Base-by-base conservation (phyloP, 2,797 vertebrate genomes). In the Diplodus sargus region DNA sequence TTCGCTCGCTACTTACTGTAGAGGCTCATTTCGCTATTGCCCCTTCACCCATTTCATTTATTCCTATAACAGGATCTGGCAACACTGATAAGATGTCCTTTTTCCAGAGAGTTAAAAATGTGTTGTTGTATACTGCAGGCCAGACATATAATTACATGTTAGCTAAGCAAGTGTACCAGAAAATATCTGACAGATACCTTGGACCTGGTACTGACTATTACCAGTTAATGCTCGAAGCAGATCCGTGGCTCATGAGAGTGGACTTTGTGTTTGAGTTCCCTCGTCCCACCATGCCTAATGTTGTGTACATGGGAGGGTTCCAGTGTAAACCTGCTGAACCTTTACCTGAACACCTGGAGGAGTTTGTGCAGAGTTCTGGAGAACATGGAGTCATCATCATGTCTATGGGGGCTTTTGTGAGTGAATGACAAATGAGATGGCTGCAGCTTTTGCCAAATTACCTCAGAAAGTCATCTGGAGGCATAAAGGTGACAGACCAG, bases 221-320 rank as follows among this genome's bases (percentile, higher is more conserved):
- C 0, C 34, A 76, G 42, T 47, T 92, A 13, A n/a, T 83, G 28
- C 78, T 83, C 43, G 77, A 76, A 2, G 94, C 94, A 4, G 93
- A 95, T 42, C 78, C 95, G n/a, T 94, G 94, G 91, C 90, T 95
- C 2, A 95, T 95, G 92, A 90, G 90, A 74, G 91, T 89, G 4
- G 93, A 95, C 77, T 95, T 94, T 83, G 91, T 94, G 5, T 93
- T 95, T 45, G 94, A 95, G 65, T 95, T 91, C 52, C 93, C 94
- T 13, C 90, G 94, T 0, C 94, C 94, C 20, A 93, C 94, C 15
- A 94, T 95, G 94, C 95, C 95, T 5, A 96, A 96, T 51, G n/a
- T 92, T 0, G 69, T 95, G 39, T 95, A 96, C 23, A 83, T 96
- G 0, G 93, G 95, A 4, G 94, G 95, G 0, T 94, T 96, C 60